Conservation (phyloP, 2,888 invertebrate species). For the Heliconius cydno region DNA sequence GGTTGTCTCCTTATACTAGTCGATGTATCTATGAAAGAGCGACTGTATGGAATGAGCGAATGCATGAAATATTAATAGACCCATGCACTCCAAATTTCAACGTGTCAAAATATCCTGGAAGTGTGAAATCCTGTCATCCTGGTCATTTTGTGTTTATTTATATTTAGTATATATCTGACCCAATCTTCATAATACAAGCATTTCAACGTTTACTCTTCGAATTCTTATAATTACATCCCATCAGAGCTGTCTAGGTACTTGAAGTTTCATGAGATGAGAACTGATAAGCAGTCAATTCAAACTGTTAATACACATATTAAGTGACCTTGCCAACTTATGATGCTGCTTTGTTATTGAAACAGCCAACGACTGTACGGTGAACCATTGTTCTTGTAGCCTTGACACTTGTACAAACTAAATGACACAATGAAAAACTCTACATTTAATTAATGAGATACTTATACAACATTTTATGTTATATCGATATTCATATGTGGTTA, state of each 20-base stretch:
- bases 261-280: background rate
- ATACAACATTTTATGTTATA: background rate
- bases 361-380: constrained; percentile 36
- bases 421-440: constrained; percentile 13
- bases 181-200: too few species aligned
- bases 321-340: constrained; percentile 39
- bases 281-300: constrained; percentile 6
- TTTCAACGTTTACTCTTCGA: too few species aligned
- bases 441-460: constrained; percentile 9
- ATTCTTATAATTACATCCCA: background rate
- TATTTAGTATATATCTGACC: too few species aligned
- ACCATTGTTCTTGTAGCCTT: constrained; percentile 57
- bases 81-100: too few species aligned
- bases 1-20: too few species aligned
- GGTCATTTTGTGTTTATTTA: too few species aligned
- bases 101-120: too few species aligned
- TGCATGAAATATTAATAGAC: too few species aligned
- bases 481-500: background rate
- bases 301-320: constrained; percentile 26
- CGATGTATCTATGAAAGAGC: too few species aligned
- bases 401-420: constrained; percentile 49
- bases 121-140: too few species aligned
- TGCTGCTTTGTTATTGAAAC: constrained; percentile 41
- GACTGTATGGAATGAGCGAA: too few species aligned
- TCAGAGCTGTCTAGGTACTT: background rate